A percentile compares a stretch with the other conserved stretches of the same genome.
phyloP scores from a whole-genome alignment of 2,797 vertebrate genomes.

The Moxostoma hubbsi region DNA sequence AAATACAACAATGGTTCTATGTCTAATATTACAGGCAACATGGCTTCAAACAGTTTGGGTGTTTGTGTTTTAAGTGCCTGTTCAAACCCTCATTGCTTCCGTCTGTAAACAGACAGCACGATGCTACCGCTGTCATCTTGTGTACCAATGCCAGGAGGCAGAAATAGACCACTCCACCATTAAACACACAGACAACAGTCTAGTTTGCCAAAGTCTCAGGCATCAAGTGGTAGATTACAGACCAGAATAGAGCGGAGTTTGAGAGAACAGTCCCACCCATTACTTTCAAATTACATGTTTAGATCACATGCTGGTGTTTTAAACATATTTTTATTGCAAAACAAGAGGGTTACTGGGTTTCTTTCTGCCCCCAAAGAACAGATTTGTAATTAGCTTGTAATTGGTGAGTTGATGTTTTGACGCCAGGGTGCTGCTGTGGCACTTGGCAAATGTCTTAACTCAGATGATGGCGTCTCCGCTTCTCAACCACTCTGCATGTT shows the following conservation, averaged over 20 bases:
- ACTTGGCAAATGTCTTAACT: constrained; percentile 66
- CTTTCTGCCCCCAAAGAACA: constrained; percentile 55
- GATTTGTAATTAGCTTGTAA: constrained; percentile 71
- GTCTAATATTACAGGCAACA: neutral
- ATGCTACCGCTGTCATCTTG: constrained; percentile 44
- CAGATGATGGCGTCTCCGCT: neutral
- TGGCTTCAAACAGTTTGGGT: neutral
- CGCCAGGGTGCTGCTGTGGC: constrained; percentile 63
- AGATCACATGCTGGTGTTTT: constrained; percentile 60
- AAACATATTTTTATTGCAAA: constrained; percentile 68
- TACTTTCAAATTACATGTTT: constrained; percentile 75
- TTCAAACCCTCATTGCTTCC: constrained; percentile 28
- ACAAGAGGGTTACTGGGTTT: constrained; percentile 59
- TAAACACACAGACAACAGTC: constrained; percentile 37
- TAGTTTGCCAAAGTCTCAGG: constrained; percentile 45
- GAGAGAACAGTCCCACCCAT: constrained; percentile 61
- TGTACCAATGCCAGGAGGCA: constrained; percentile 48
- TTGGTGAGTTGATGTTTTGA: constrained; percentile 60
- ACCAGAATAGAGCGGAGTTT: constrained; percentile 50
- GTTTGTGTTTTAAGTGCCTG: neutral
- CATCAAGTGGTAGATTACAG: constrained; percentile 67
- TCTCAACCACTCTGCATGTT: neutral
- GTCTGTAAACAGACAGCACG: constrained; percentile 24
- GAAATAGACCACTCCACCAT: constrained; percentile 54
- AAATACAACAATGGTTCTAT: constrained; percentile 2